A percentile compares a stretch with the other conserved stretches of the same genome.
These are phyloP conservation scores for Aegotheles bennettii DNA, from an alignment of 2,113 vertebrate species.

Conservation along the genomic window DNA sequence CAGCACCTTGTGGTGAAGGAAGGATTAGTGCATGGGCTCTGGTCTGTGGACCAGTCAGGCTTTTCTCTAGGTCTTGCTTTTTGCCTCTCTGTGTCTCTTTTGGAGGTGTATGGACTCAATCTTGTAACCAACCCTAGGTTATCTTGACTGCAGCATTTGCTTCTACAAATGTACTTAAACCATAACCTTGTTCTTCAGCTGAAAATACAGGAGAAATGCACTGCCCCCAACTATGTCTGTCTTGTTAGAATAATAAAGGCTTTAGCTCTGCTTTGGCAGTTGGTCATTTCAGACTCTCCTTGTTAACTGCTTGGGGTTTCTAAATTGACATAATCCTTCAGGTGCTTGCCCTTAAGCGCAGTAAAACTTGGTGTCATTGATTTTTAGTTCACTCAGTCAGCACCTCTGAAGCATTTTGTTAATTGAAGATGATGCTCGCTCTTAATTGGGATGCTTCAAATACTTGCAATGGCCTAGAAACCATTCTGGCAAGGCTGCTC, in stretches of 20 bases:
- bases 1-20: background rate
- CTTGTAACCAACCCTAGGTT: background rate
- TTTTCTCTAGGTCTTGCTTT: background rate
- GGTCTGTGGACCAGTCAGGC: accelerated
- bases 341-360: background rate
- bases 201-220: background rate
- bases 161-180: background rate
- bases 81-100: background rate
- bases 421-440: background rate
- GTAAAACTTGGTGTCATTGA: background rate
- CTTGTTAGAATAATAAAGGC: background rate
- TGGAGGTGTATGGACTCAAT: accelerated
- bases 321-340: background rate
- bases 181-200: background rate
- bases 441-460: background rate
- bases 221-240: background rate
- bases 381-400: background rate
- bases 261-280: background rate
- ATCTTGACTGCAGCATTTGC: background rate
- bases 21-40: background rate
- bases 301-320: background rate
- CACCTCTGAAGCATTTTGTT: background rate
- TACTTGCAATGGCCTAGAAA: background rate
- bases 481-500: background rate
- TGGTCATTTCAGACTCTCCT: background rate